Evolutionary conservation across 2,888 invertebrate species (phyloP).

Genomic region (Erebia aethiops): DNA sequence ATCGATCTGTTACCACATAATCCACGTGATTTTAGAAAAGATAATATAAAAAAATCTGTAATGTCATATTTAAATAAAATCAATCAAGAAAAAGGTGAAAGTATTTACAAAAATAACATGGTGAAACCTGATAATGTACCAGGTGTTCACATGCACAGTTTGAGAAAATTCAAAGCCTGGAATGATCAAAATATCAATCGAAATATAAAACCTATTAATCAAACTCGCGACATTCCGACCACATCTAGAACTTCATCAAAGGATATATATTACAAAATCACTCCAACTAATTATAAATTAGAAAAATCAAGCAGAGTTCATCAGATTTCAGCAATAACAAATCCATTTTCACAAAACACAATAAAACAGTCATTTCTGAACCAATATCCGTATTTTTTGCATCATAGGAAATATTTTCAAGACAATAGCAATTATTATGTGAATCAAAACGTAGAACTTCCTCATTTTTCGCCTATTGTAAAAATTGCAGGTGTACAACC

Average conservation of each 20-base stretch:
- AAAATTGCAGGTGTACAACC: slow-evolving; percentile 43
- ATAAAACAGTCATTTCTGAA: slow-evolving; percentile 19
- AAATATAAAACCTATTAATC: slow-evolving; percentile 15
- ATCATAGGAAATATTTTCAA: slow-evolving; percentile 38
- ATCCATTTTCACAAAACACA: slow-evolving; percentile 12
- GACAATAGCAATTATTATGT: slow-evolving; percentile 22
- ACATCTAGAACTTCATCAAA: slow-evolving; percentile 13
- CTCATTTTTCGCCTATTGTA: slow-evolving; percentile 29
- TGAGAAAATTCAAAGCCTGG: slow-evolving; percentile 29
- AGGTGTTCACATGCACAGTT: slow-evolving; percentile 30
- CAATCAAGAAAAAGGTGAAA: background rate
- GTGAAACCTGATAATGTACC: slow-evolving; percentile 21
- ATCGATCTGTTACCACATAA: slow-evolving; percentile 57
- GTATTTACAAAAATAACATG: slow-evolving; percentile 12
- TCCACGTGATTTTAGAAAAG: slow-evolving; percentile 19
- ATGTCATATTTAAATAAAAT: slow-evolving; percentile 22
- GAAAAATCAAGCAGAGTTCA: slow-evolving; percentile 10
- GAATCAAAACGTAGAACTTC: slow-evolving; percentile 21
- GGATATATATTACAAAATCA: slow-evolving; percentile 15
- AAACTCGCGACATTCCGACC: slow-evolving; percentile 6
- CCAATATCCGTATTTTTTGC: slow-evolving; percentile 29
- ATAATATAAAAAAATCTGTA: slow-evolving; percentile 12
- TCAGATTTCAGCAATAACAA: slow-evolving; percentile 5
- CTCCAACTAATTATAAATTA: slow-evolving; percentile 12
- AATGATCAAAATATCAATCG: slow-evolving; percentile 1